A percentile compares a stretch with the other conserved stretches of the same genome.
phyloP scores from a whole-genome alignment of 2,888 invertebrate genomes.

The Ligdia adustata region DNA sequence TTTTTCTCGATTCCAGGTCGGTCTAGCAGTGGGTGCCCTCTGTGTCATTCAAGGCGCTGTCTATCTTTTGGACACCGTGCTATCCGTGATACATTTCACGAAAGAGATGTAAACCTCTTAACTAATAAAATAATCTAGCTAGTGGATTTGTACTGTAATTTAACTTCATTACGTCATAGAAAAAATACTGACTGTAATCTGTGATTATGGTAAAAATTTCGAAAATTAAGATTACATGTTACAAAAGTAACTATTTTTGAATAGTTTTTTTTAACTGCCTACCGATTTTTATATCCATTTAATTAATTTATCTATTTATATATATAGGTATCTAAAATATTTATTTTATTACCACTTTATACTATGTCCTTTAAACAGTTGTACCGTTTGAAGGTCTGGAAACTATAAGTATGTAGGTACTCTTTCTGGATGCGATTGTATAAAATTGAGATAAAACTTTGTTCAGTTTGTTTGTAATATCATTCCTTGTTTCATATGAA shows the following conservation, averaged over 20 bases:
- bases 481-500: not conserved
- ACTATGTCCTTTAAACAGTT: not conserved
- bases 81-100: constrained; percentile 89
- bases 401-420: not conserved
- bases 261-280: too few species aligned
- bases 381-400: not conserved
- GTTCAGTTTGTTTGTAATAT: not conserved
- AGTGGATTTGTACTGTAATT: too few species aligned
- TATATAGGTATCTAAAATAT: too few species aligned
- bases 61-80: constrained; percentile 91
- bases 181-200: too few species aligned
- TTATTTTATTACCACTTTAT: too few species aligned
- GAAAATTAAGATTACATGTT: too few species aligned
- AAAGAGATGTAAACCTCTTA: constrained; percentile 83
- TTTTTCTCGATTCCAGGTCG: constrained; percentile 79
- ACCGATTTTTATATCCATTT: too few species aligned
- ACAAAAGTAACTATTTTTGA: too few species aligned
- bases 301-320: too few species aligned
- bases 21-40: constrained; percentile 91
- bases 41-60: constrained; percentile 92
- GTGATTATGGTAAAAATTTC: too few species aligned
- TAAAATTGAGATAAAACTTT: not conserved
- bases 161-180: too few species aligned
- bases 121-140: too few species aligned
- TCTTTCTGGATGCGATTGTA: not conserved